Base-by-base conservation (phyloP, 2,888 invertebrate species). In the Emmelina monodactyla region DNA sequence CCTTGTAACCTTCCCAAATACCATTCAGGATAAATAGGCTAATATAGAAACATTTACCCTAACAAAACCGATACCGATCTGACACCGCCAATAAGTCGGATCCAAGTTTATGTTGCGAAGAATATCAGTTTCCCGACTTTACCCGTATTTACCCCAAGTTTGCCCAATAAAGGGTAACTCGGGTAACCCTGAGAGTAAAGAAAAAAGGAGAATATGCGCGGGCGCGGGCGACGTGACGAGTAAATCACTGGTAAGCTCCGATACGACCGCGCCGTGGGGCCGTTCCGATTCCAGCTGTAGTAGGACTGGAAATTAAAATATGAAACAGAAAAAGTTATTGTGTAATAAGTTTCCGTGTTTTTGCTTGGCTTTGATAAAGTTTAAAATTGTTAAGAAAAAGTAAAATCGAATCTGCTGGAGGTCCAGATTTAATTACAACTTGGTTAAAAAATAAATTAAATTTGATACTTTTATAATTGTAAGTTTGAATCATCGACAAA, bases 121-220 rank as follows among this genome's bases (percentile, higher is more conserved):
- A 67, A 67, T 71, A 73, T 75, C 73, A 71, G 69, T 72, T 75
- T 65, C 58, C 68, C 67, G 70, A 71, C 65, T 72, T 73, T 68
- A n/a, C n/a, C n/a, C n/a, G n/a, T n/a, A n/a, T n/a, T n/a, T n/a
- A n/a, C n/a, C n/a, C n/a, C n/a, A n/a, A n/a, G 25, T 25, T 29
- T 9, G 64, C 64, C 68, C 71, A 73, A 71, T 75, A 76, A 75
- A 73, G 76, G 76, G 73, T 75, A 73, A 67, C 65, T 71, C 70
- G 54, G n/a, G n/a, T 70, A 75, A 78, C 75, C 73, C 78, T n/a
- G 70, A 78, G 69, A 72, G 75, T 78, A 79, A 79, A 79, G 69
- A 78, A 68, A 76, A 75, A 73, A 65, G 60, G 53, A 60, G 61
- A 56, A 59, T 49, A 50, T 49, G 57, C 44, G 48, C 46, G 60